These are phyloP conservation scores for Cinclus mexicanus DNA, from an alignment of 2,113 vertebrate genomes.

Conservation along the genomic window DNA sequence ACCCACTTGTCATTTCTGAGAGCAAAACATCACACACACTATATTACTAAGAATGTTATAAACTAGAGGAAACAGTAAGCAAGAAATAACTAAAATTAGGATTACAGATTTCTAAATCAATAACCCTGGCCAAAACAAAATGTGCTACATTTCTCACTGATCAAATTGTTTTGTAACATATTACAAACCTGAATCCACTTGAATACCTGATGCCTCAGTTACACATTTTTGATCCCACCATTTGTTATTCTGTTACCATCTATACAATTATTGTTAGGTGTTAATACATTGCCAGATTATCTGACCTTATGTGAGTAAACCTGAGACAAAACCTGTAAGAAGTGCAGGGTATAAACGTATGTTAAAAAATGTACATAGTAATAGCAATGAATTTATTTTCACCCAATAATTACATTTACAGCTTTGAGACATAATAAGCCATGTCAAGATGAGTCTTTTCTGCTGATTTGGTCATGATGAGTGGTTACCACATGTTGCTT, in stretches of 20 bases:
- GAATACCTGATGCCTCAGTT: not conserved
- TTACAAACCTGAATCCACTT: not conserved
- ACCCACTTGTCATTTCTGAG: not conserved
- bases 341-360: not conserved
- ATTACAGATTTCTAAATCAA: not conserved
- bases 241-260: not conserved
- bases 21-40: not conserved
- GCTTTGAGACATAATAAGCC: slow-evolving; percentile 39
- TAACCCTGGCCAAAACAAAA: not conserved
- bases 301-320: not conserved
- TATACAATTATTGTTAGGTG: not conserved
- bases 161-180: not conserved
- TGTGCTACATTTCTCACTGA: not conserved
- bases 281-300: not conserved
- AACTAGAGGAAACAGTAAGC: not conserved
- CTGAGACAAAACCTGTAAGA: not conserved
- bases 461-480: slow-evolving; percentile 66
- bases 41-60: not conserved
- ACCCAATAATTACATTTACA: slow-evolving; percentile 38
- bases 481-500: slow-evolving; percentile 71
- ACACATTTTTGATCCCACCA: not conserved
- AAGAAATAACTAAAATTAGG: not conserved
- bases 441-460: slow-evolving; percentile 60
- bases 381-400: slow-evolving; percentile 11
- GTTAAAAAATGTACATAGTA: not conserved